Base-by-base conservation (phyloP, 2,113 vertebrate species). In the Eudyptes chrysolophus region DNA sequence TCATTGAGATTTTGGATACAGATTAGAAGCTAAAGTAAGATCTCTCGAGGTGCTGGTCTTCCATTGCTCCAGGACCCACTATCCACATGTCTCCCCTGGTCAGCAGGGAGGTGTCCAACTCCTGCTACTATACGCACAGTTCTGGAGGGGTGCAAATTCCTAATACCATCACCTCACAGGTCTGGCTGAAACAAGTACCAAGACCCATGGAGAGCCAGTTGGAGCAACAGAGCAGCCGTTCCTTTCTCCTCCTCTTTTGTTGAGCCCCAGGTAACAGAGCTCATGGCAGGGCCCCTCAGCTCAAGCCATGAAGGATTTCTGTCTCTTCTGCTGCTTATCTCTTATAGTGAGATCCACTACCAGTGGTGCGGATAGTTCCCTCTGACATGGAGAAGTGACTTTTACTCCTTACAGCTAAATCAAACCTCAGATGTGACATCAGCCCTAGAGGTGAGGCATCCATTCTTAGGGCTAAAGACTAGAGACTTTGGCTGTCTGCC, bases 121-220 rank as follows among this genome's bases (percentile, higher is more conserved):
- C 51, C 14, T 1, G 26, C 21, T 34, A 51, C n/a, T 48, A 6
- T 8, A 51, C 2, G 1, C 16, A 61, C 0, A 0, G 7, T 86
- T 84, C 40, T 66, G 51, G 22, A 5, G 8, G 36, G 7, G 4
- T 78, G 29, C 6, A 75, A 88, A 65, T 80, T 64, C 58, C 52
- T 68, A 38, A 51, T 27, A 48, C 12, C 24, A 64, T 60, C 38
- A 55, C 12, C 36, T 79, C 17, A 3, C 44, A 88, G 34, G 6
- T 65, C 40, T 90, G 75, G 21, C 34, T 77, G 62, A 95, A 86
- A 61, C 30, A 74, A 44, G 18, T 21, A 32, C 27, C 36, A 49
- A 30, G 54, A 68, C 42, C 17, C 1, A 1, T 62, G 48, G 24
- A 49, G n/a, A 79, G 26, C 27, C 46, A 46, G 13, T 24, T 19